These are phyloP conservation scores for Trachymyrmex septentrionalis DNA, from an alignment of 1,140 invertebrate species.

Conservation along the genomic window DNA sequence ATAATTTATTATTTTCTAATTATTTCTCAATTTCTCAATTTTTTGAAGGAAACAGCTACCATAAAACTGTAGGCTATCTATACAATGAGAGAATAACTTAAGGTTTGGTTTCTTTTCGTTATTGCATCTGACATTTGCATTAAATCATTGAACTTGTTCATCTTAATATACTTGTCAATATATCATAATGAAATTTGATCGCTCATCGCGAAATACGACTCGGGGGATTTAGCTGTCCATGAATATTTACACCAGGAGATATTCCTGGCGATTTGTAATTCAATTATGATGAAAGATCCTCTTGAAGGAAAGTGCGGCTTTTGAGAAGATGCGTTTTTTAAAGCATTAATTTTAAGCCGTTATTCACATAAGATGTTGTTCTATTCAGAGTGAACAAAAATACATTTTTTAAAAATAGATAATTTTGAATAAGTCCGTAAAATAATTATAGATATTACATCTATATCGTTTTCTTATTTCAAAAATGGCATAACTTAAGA, in stretches of 20 bases:
- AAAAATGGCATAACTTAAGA: no score
- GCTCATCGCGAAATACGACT: constrained; percentile 13
- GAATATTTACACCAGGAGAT: constrained; percentile 36
- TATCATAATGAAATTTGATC: constrained; percentile 52
- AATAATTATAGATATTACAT: neutral
- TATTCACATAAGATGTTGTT: neutral
- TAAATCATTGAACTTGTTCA: neutral
- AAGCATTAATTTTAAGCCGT: neutral
- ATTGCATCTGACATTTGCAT: neutral
- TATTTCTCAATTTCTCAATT: neutral
- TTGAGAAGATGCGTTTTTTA: neutral
- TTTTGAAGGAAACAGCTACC: neutral
- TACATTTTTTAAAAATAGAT: neutral
- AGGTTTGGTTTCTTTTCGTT: neutral
- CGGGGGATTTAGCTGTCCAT: constrained; percentile 29
- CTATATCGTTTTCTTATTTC: neutral
- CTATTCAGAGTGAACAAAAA: neutral
- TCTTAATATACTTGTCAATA: constrained; percentile 31
- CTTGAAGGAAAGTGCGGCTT: neutral
- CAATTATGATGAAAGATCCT: constrained; percentile 24
- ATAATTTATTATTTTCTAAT: constrained; percentile 2
- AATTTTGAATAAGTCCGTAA: neutral
- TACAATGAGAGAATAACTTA: neutral
- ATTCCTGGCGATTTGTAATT: constrained; percentile 38
- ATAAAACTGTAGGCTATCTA: neutral